phyloP scores from a whole-genome alignment of 2,797 vertebrate species.

The Calcarius lapponicus region DNA sequence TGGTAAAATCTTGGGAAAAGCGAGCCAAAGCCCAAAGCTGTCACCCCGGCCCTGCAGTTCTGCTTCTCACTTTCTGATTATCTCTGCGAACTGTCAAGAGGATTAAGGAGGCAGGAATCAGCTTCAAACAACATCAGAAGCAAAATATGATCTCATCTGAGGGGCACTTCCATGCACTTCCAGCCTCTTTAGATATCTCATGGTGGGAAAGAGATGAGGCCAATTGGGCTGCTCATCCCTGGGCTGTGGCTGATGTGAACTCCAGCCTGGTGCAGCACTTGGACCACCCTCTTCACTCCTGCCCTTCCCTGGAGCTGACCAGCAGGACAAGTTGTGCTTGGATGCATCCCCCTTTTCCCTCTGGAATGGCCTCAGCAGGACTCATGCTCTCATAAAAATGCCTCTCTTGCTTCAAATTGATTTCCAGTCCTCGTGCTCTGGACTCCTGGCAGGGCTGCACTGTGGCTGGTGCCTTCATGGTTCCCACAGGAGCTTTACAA shows the following conservation, averaged over 20 bases:
- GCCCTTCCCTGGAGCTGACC: background rate
- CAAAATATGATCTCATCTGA: constrained; percentile 1
- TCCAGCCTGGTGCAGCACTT: background rate
- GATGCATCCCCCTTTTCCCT: background rate
- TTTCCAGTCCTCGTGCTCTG: background rate
- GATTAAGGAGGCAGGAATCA: constrained; percentile 20
- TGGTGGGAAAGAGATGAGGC: background rate
- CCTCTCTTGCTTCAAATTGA: background rate
- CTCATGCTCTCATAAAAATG: background rate
- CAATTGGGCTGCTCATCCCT: background rate
- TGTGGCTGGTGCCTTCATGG: background rate
- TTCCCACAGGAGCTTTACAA: background rate
- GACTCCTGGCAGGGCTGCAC: background rate
- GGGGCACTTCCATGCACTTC: background rate
- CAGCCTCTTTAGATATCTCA: background rate
- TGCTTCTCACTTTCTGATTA: constrained; percentile 9
- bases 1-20: background rate
- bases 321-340: background rate
- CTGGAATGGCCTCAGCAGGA: background rate
- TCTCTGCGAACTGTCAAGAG: constrained; percentile 24
- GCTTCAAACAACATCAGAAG: background rate
- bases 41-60: background rate
- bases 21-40: background rate
- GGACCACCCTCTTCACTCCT: background rate
- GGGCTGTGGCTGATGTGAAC: background rate